Conservation (phyloP, 2,888 invertebrate species). For the Hypselothyrea guttata region DNA sequence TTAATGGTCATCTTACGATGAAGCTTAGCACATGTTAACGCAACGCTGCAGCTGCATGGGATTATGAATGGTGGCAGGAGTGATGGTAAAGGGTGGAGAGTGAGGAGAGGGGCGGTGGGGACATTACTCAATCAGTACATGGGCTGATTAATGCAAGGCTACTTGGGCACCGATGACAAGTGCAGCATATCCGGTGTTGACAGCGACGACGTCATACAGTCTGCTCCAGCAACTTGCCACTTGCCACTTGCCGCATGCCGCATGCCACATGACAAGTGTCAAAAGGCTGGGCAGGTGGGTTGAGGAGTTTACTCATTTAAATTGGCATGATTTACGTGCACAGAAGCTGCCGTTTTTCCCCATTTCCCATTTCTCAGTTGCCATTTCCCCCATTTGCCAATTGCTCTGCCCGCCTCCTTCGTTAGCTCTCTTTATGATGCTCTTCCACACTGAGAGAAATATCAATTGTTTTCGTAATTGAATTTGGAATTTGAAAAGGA, state of each 20-base stretch:
- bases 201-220: conserved; percentile 52
- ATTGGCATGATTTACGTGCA: conserved; percentile 73
- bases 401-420: background rate
- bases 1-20: conserved; percentile 55
- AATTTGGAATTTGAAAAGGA: too few relatives aligned
- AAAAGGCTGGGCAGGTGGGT: conserved; percentile 64
- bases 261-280: conserved; percentile 58
- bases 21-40: conserved; percentile 44
- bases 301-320: conserved; percentile 61
- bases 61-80: background rate
- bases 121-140: conserved; percentile 67
- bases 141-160: conserved; percentile 60
- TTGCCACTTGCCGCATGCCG: conserved; percentile 19
- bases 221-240: conserved; percentile 25
- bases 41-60: conserved; percentile 24
- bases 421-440: too few relatives aligned
- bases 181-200: conserved; percentile 56
- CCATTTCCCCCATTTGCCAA: too few relatives aligned
- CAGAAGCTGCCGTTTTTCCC: conserved; percentile 15
- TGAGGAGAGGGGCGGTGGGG: background rate
- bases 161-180: conserved; percentile 47
- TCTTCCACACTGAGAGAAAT: too few relatives aligned
- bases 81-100: conserved; percentile 6
- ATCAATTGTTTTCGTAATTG: too few relatives aligned
- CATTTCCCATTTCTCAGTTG: too few relatives aligned